phyloP scores from a whole-genome alignment of 2,888 invertebrate species.

The Maniola hyperantus region DNA sequence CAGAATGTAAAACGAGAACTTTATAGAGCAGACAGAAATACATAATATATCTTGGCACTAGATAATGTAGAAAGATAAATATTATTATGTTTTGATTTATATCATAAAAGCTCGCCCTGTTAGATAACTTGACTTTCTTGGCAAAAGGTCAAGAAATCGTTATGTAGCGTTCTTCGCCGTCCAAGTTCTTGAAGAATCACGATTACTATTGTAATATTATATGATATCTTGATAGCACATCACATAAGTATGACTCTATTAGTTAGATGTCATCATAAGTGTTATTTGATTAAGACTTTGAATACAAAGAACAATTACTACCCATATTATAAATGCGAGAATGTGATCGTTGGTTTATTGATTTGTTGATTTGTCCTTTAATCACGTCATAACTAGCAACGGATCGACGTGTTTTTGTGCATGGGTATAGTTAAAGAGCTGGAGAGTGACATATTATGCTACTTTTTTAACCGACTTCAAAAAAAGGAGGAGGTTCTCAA shows the following conservation, averaged over 20 bases:
- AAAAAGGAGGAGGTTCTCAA: too few species aligned
- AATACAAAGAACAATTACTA: neutral
- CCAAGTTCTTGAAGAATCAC: neutral
- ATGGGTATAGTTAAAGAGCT: too few species aligned
- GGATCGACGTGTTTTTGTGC: too few species aligned
- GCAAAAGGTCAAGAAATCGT: slow-evolving; percentile 12
- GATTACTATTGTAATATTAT: neutral
- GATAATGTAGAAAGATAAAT: slow-evolving; percentile 9
- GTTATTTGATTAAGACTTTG: slow-evolving; percentile 7
- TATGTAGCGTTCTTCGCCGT: neutral
- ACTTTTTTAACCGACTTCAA: too few species aligned
- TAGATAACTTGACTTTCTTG: slow-evolving; percentile 15
- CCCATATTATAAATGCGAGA: too few species aligned
- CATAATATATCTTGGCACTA: slow-evolving; percentile 1
- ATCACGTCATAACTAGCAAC: too few species aligned
- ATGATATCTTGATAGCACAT: neutral
- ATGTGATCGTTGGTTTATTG: too few species aligned
- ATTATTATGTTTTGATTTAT: neutral
- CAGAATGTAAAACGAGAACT: neutral
- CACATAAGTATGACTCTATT: neutral
- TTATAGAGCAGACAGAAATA: neutral
- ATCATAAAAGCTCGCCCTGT: slow-evolving; percentile 3
- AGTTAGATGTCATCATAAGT: slow-evolving; percentile 6
- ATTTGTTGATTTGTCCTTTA: too few species aligned
- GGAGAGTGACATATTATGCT: too few species aligned